These are phyloP conservation scores for Hassar affinis DNA, from an alignment of 2,113 vertebrate species.

Conservation along the genomic window DNA sequence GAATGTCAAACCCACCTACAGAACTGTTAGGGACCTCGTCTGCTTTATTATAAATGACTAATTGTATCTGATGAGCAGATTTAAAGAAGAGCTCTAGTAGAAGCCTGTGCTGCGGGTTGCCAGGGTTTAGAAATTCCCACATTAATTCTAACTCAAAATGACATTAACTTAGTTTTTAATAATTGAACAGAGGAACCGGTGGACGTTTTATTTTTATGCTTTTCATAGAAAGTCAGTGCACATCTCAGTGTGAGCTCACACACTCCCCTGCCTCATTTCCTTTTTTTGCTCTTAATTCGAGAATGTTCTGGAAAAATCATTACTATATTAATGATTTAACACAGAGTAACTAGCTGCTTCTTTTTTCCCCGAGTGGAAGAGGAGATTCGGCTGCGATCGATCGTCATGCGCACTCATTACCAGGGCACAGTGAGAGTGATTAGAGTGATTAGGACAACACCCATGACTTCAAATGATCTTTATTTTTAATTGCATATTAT, in stretches of 20 bases:
- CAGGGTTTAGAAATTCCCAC: background rate
- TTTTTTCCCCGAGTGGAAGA: slow-evolving; percentile 67
- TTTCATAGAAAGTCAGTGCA: background rate
- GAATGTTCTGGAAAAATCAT: slow-evolving; percentile 81
- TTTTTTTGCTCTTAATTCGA: slow-evolving; percentile 77
- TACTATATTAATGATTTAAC: slow-evolving; percentile 84
- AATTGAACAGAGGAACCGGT: background rate
- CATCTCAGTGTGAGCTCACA: slow-evolving; percentile 61
- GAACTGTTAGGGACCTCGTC: background rate
- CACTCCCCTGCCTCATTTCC: slow-evolving; percentile 75
- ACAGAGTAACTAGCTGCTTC: slow-evolving; percentile 78
- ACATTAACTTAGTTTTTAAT: background rate
- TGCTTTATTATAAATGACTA: background rate
- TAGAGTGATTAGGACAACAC: slow-evolving; percentile 81
- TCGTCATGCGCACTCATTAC: slow-evolving; percentile 77
- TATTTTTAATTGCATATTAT: slow-evolving; percentile 80
- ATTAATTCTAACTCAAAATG: background rate
- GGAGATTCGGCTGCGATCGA: slow-evolving; percentile 75
- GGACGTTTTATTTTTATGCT: background rate
- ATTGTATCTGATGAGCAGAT: too few species aligned
- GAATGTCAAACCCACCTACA: background rate
- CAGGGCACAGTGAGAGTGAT: slow-evolving; percentile 79
- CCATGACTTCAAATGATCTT: slow-evolving; percentile 80
- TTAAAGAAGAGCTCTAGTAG: background rate
- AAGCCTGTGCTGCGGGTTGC: background rate